Base-by-base conservation (phyloP, 2,113 vertebrate species). In the Ibidorhyncha struthersii region DNA sequence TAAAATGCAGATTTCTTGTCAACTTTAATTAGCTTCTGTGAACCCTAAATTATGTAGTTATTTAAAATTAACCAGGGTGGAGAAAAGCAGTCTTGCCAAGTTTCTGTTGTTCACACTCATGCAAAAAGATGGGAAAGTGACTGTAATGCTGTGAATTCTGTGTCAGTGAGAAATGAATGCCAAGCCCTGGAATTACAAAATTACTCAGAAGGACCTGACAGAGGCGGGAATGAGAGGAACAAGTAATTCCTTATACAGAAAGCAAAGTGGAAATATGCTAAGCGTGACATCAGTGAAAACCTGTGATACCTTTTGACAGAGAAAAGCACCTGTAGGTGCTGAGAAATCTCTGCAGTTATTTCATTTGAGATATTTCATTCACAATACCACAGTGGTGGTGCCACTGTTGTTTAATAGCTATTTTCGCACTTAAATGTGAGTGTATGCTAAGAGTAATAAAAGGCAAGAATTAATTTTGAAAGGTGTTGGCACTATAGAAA, bases 1-100 rank as follows among this genome's bases (percentile, higher is more conserved):
- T 88, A 91, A 96, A 87, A 88, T 34, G 50, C 78, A 96, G 87
- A 95, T 90, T 93, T 91, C 74, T 49, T 95, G 67, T 92, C 94
- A 96, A 82, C 55, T 73, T 86, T 80, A 91, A 94, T 96, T 91
- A 92, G 55, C 78, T 93, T 40, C 45, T 73, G 9, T 58, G 79
- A 91, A 62, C 70, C 12, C 47, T 72, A 73, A 88, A 95, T 91
- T 73, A 85, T 12, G 29, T 77, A 77, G 53, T 66, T 87, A 72
- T 77, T 96, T 77, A 88, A 90, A 94, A 96, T 80, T 30, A 93
- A 77, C 29, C 52, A 61, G 29, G 40, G 45, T 85, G 83, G 82
- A 95, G 40, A 93, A 92, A 90, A 91, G 41, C 36, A 79, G 36
- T 78, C 95, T 91, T 94, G 82, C 69, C 86, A 86, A 74, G 47